These are phyloP conservation scores for Ericerus pela DNA, from an alignment of 1,140 invertebrate species.

Conservation along the genomic window DNA sequence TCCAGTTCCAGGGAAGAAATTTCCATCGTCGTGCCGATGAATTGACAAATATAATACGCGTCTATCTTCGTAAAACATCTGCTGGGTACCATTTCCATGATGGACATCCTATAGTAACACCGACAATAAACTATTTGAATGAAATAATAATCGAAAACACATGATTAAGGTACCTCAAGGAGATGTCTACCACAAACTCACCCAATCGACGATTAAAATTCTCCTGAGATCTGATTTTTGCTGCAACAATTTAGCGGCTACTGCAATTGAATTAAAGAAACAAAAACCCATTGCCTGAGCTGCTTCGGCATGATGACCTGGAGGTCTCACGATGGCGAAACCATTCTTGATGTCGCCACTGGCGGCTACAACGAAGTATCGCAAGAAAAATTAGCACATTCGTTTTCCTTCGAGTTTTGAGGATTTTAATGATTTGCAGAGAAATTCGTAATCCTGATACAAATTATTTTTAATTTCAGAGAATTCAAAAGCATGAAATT, in stretches of 20 bases:
- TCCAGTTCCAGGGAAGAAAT: constrained; percentile 98
- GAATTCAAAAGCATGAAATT: too few species aligned
- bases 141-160: too few species aligned
- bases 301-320: constrained; percentile 94
- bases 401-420: too few species aligned
- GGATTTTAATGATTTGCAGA: too few species aligned
- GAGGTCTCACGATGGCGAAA: constrained; percentile 92
- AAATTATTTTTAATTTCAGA: too few species aligned
- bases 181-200: constrained; percentile 27
- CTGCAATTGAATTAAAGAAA: constrained; percentile 98
- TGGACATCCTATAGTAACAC: constrained; percentile 71
- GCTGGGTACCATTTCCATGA: constrained; percentile 98
- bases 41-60: constrained; percentile 91
- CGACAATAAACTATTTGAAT: background rate
- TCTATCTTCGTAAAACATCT: constrained; percentile 94
- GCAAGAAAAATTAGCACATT: too few species aligned
- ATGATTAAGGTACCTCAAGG: too few species aligned
- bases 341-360: constrained; percentile 76
- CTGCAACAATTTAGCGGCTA: constrained; percentile 79
- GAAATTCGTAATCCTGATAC: too few species aligned
- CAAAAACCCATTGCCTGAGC: constrained; percentile 99
- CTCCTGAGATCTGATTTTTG: constrained; percentile 69
- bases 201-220: constrained; percentile 95
- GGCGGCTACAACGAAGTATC: constrained; percentile 42
- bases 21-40: constrained; percentile 98